Conservation (phyloP, 2,113 vertebrate species). For the Mystacornis crossleyi region DNA sequence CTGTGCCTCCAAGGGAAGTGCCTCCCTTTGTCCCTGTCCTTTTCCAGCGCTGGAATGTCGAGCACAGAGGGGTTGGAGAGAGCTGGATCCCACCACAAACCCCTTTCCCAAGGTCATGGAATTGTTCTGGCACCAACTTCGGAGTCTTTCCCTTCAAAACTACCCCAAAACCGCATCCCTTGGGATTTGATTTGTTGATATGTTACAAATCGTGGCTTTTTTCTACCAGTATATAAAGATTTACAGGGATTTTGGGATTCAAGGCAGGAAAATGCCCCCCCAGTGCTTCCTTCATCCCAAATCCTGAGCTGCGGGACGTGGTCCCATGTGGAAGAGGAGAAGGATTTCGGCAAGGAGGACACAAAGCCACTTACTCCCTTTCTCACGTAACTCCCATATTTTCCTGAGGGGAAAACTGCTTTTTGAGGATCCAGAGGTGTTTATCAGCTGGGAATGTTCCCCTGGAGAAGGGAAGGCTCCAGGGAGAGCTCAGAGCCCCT, state of each 20-base stretch:
- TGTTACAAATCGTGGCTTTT: accelerated
- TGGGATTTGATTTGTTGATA: not conserved
- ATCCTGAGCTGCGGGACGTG: not conserved
- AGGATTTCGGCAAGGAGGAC: not conserved
- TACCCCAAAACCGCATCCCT: not conserved
- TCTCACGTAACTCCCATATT: not conserved
- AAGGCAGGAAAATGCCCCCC: accelerated
- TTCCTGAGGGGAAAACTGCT: not conserved
- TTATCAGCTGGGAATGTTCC: not conserved
- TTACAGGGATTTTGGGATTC: not conserved
- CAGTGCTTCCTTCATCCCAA: not conserved
- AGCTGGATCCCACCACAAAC: not conserved
- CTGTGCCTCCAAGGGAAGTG: not conserved
- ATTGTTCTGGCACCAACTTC: not conserved
- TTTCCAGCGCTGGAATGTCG: not conserved
- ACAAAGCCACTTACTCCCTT: not conserved
- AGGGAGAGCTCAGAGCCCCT: not conserved
- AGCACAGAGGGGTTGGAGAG: not conserved
- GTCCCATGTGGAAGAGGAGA: accelerated
- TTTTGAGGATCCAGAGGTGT: not conserved
- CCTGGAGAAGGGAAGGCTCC: accelerated
- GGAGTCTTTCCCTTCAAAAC: not conserved
- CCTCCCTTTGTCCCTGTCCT: not conserved
- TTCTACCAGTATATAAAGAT: accelerated
- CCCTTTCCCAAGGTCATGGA: not conserved